Evolutionary conservation across 1,140 invertebrate species (phyloP).

Genomic region (Nephila pilipes): DNA sequence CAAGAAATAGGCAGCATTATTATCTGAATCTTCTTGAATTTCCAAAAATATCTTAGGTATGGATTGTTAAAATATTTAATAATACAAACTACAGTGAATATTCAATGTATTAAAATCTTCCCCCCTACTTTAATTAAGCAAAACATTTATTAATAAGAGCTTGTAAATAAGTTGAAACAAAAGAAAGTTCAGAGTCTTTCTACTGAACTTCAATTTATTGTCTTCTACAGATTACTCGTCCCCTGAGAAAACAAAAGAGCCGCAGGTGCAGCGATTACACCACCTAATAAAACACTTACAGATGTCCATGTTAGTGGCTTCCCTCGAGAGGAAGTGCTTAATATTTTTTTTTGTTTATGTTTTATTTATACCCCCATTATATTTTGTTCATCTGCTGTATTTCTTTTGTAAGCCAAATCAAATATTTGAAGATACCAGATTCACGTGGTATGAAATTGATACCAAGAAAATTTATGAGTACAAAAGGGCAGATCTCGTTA

Average conservation of each 20-base stretch:
- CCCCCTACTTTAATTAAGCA: neutral
- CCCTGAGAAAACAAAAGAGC: slow-evolving; percentile 16
- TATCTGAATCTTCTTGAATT: too few relatives aligned
- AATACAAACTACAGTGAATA: too few relatives aligned
- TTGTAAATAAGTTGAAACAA: neutral
- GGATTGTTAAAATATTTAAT: too few relatives aligned
- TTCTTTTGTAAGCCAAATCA: slow-evolving; percentile 7
- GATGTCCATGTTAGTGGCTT: slow-evolving; percentile 47
- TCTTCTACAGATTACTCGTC: neutral
- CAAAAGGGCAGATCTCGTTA: too few relatives aligned
- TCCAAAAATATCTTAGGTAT: too few relatives aligned
- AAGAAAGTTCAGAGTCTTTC: neutral
- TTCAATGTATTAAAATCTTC: too few relatives aligned
- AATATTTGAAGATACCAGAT: neutral
- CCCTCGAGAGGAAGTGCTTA: neutral
- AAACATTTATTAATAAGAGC: neutral
- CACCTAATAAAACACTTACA: slow-evolving; percentile 61
- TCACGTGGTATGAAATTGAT: neutral
- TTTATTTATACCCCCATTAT: neutral
- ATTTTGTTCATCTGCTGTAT: neutral
- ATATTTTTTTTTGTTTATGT: slow-evolving; percentile 6
- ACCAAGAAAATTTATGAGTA: too few relatives aligned
- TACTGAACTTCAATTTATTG: slow-evolving; percentile 47
- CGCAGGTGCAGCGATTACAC: slow-evolving; percentile 61
- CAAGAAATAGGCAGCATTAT: too few relatives aligned